A percentile compares a stretch with the other conserved stretches of the same genome.
Evolutionary conservation across 2,113 vertebrate species (phyloP).

Genomic region (Silurus glanis): DNA sequence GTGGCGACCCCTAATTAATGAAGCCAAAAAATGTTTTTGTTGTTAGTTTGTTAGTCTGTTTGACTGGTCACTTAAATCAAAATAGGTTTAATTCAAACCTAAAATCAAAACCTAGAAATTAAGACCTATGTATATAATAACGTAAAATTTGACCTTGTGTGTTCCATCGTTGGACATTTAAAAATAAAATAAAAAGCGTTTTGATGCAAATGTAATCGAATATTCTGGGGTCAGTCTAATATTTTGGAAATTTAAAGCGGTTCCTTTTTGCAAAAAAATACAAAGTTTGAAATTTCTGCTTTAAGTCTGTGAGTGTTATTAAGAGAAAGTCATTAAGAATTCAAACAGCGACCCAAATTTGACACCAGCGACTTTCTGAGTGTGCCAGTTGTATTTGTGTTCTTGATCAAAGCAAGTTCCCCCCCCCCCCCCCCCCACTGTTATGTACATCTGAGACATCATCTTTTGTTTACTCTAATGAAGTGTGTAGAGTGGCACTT

Average conservation of each 20-base stretch:
- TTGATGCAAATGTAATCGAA: not conserved
- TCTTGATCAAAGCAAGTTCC: constrained; percentile 57
- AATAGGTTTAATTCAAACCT: not conserved
- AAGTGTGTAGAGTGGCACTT: constrained; percentile 34
- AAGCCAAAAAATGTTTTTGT: too few relatives aligned
- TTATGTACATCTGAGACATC: constrained; percentile 53
- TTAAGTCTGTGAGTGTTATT: not conserved
- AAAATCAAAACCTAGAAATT: not conserved
- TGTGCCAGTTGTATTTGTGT: constrained; percentile 48
- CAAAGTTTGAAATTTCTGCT: not conserved
- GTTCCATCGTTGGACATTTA: not conserved
- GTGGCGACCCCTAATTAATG: too few relatives aligned
- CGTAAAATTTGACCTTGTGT: not conserved
- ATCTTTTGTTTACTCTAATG: constrained; percentile 65
- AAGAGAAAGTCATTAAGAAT: not conserved
- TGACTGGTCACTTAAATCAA: not conserved
- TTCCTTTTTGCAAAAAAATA: not conserved
- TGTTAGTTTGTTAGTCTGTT: not conserved
- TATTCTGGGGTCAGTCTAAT: not conserved
- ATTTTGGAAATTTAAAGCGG: not conserved
- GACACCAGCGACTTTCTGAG: constrained; percentile 29
- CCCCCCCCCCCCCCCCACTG: constrained; percentile 54
- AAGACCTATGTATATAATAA: not conserved
- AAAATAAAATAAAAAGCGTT: not conserved
- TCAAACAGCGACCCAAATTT: constrained; percentile 3